Evolutionary conservation across 1,140 invertebrate species (phyloP), one percentile per base, ranked within the genome.

Genomic region (Hylaeus volcanicus): DNA sequence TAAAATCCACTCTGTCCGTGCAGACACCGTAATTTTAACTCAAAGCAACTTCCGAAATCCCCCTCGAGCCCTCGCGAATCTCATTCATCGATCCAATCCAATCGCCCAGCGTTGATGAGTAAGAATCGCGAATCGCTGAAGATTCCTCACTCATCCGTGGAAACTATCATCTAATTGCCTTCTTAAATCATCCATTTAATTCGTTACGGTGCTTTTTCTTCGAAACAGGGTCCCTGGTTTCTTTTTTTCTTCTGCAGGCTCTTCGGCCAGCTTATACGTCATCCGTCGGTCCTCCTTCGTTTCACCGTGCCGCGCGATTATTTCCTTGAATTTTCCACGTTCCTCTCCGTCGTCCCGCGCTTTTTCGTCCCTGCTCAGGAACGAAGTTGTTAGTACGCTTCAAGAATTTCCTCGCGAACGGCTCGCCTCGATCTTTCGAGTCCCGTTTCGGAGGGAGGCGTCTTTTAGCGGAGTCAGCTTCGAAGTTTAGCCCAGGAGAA

Each of bases 381-480:
- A 63, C 48, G 39, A 79, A 73, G 60, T 64, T 12, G 15, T n/a
- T 12, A 39, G 45, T n/a, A 61, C 74, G 69, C 48, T 43, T 64
- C 60, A 72, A 61, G 69, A 84, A 84, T 84, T 84, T 82, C 74
- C 70, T 72, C 69, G 63, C 79, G 56, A 71, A 81, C 66, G 77
- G 55, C 73, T 70, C 74, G 60, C 6, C 75, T 43, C 45, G 43
- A 83, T 70, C 71, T 74, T 74, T 63, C 58, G 75, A 48, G 71
- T 74, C 71, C 70, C 75, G 83, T 74, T 79, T 61, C 63, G 64
- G 75, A 55, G 70, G 43, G 60, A 83, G 75, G 83, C 75, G 64
- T 84, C 81, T 79, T 83, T 84, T 70, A 83, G 70, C 75, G 53
- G 58, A 83, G 81, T 83, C 81, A 83, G 83, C 83, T 82, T 56